Evolutionary conservation across 1,140 invertebrate genomes (phyloP).

Genomic region (Plectus sambesii): DNA sequence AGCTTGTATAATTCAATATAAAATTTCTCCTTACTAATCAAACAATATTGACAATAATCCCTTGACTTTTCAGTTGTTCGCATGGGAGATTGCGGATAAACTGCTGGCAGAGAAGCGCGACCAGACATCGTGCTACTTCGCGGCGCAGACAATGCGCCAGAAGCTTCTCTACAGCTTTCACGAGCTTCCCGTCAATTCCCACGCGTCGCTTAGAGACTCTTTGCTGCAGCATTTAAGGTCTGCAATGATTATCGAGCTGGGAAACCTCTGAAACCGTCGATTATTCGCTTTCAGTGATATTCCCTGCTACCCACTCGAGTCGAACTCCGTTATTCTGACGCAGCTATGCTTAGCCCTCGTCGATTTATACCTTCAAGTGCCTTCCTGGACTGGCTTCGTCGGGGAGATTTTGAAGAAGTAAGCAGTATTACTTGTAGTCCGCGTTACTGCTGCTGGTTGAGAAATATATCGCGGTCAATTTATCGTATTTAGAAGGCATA

Average conservation of each 20-base stretch:
- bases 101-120: constrained; percentile 72
- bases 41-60: no score
- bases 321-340: constrained; percentile 40
- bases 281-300: constrained; percentile 16
- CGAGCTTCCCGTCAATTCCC: constrained; percentile 73
- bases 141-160: constrained; percentile 81
- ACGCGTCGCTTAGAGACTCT: constrained; percentile 74
- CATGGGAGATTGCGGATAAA: constrained; percentile 89
- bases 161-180: constrained; percentile 71
- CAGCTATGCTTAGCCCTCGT: constrained; percentile 77
- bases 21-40: no score
- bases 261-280: no score
- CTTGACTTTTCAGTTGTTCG: constrained; percentile 65
- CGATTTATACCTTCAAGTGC: constrained; percentile 85
- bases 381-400: constrained; percentile 75
- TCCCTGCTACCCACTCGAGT: constrained; percentile 13
- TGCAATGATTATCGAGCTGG: background rate
- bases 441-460: no score
- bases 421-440: constrained; percentile 43
- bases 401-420: constrained; percentile 67
- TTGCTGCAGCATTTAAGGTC: constrained; percentile 70
- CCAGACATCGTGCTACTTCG: constrained; percentile 86
- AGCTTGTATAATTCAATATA: no score
- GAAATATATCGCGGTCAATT: no score
- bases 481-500: no score